A percentile compares a stretch with the other conserved stretches of the same genome.
phyloP scores from a whole-genome alignment of 2,113 vertebrate genomes.

The Chloropsis cyanopogon region DNA sequence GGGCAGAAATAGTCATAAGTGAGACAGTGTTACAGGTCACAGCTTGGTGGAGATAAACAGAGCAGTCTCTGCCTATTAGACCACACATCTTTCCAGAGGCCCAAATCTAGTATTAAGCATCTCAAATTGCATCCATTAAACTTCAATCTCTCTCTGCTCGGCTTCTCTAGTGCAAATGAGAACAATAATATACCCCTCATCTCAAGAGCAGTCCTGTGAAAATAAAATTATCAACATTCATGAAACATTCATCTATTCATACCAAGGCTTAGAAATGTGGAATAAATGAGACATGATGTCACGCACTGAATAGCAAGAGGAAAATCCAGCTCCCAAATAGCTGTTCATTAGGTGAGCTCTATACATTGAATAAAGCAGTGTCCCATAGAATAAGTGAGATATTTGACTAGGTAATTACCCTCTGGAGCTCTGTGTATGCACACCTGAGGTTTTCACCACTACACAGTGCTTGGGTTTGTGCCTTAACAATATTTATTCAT shows the following conservation, averaged over 20 bases:
- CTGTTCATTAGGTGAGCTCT: not conserved
- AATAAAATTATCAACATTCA: conserved; percentile 55
- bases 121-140: not conserved
- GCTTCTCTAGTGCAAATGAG: conserved; percentile 7
- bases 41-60: not conserved
- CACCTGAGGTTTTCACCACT: not conserved
- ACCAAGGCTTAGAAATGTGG: not conserved
- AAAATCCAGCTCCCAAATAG: not conserved
- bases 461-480: not conserved
- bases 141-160: not conserved
- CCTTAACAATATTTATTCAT: not conserved
- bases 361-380: not conserved
- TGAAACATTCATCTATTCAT: conserved; percentile 32
- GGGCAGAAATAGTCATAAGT: not conserved
- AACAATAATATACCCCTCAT: conserved; percentile 33
- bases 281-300: conserved; percentile 34
- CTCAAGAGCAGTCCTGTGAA: conserved; percentile 11
- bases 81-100: not conserved
- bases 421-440: not conserved
- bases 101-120: not conserved
- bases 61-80: not conserved
- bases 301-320: not conserved
- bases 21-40: not conserved
- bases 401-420: not conserved
- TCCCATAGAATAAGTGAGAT: not conserved